Evolutionary conservation across 1,140 invertebrate genomes (phyloP).

Genomic region (Pseudobourletiella spinata): DNA sequence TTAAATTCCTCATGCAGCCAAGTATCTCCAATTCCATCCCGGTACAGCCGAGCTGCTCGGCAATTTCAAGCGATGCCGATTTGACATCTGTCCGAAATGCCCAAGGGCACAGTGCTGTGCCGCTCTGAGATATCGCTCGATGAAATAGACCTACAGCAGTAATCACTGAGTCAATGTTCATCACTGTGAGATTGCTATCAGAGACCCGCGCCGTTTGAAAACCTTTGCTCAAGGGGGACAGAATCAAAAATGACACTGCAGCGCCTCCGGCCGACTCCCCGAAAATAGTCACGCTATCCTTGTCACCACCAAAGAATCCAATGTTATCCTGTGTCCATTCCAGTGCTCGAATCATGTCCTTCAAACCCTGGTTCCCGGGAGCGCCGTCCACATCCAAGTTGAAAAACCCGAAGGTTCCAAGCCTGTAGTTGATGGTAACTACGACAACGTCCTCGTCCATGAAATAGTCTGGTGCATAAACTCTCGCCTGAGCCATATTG

Average conservation of each 20-base stretch:
- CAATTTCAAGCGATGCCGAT: not conserved
- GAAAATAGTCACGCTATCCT: not conserved
- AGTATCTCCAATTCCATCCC: not conserved
- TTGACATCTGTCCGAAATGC: conserved; percentile 42
- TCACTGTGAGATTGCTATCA: not conserved
- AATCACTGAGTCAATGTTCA: not conserved
- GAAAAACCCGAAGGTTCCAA: conserved; percentile 45
- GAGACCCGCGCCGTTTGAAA: not conserved
- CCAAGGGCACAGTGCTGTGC: conserved; percentile 62
- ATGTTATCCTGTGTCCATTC: not conserved
- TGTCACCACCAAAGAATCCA: not conserved
- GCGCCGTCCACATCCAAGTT: not conserved
- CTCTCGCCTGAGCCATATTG: not conserved
- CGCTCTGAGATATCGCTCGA: conserved; percentile 49
- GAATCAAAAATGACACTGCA: conserved; percentile 10
- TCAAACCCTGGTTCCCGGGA: not conserved
- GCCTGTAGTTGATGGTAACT: conserved; percentile 54
- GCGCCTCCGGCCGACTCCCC: not conserved
- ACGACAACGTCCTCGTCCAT: conserved; percentile 52
- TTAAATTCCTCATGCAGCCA: not conserved
- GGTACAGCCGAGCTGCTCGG: not conserved
- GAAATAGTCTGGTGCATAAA: conserved; percentile 47
- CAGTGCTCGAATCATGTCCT: not conserved
- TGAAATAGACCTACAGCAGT: conserved; percentile 7
- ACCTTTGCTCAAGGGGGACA: conserved; percentile 8